Conservation (phyloP, 2,888 invertebrate species). For the Clanis bilineata region DNA sequence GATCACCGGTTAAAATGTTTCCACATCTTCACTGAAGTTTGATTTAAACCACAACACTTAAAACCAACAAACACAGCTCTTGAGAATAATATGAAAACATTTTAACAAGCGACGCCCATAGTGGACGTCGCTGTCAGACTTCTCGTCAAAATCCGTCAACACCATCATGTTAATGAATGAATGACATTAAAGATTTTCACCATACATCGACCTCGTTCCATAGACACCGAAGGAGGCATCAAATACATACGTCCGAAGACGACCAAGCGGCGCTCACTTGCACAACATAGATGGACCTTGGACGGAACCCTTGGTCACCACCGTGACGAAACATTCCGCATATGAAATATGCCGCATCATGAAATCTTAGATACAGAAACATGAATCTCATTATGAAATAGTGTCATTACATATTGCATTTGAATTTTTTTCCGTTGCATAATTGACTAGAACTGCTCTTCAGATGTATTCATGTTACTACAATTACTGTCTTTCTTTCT, state of each 20-base stretch:
- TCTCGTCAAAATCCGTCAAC: too few species aligned
- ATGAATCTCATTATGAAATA: background rate
- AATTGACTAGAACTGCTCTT: too few species aligned
- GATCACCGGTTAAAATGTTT: too few species aligned
- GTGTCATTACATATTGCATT: background rate
- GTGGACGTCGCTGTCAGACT: too few species aligned
- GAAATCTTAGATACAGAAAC: background rate
- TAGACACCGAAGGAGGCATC: conserved; percentile 4
- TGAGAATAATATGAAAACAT: too few species aligned
- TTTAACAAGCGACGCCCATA: too few species aligned
- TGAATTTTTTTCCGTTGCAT: background rate
- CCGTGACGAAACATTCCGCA: conserved; percentile 25
- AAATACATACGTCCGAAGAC: background rate
- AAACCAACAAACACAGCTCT: too few species aligned
- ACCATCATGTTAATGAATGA: too few species aligned
- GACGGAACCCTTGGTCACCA: conserved; percentile 27
- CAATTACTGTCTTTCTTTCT: too few species aligned
- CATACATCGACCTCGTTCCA: conserved; percentile 7
- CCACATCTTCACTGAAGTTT: too few species aligned
- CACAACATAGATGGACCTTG: conserved; percentile 32
- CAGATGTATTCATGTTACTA: too few species aligned
- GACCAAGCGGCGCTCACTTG: conserved; percentile 18
- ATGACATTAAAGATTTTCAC: background rate
- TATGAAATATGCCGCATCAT: background rate
- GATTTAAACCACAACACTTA: too few species aligned